Conservation (phyloP, 2,797 vertebrate species). For the Cheirogaleus major region DNA sequence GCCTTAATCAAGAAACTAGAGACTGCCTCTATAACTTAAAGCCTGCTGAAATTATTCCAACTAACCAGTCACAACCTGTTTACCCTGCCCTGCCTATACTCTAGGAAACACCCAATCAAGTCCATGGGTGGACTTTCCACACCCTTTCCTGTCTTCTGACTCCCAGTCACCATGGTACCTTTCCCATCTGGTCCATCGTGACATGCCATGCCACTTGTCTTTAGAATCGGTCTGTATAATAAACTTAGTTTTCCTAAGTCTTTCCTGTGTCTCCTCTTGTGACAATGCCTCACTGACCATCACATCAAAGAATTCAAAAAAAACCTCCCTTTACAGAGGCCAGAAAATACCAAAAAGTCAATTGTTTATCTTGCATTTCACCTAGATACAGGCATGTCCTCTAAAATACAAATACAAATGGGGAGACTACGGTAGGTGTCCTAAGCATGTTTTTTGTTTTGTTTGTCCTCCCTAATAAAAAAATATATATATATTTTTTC, state of each 20-base stretch:
- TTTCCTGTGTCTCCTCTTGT: not conserved
- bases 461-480: not conserved
- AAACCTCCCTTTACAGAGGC: not conserved
- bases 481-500: not conserved
- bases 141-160: not conserved
- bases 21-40: not conserved
- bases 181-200: not conserved
- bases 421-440: not conserved
- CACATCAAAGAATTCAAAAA: not conserved
- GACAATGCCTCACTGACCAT: not conserved
- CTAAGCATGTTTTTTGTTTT: not conserved
- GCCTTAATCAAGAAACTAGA: not conserved
- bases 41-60: too few species aligned
- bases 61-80: rapidly evolving
- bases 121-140: too few species aligned
- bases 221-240: too few species aligned
- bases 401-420: not conserved
- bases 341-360: not conserved
- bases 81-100: not conserved
- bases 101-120: not conserved
- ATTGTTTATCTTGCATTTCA: not conserved
- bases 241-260: not conserved
- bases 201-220: not conserved
- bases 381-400: not conserved
- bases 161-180: rapidly evolving